These are phyloP conservation scores for Scopus umbretta DNA, from an alignment of 2,113 vertebrate genomes.

Conservation along the genomic window DNA sequence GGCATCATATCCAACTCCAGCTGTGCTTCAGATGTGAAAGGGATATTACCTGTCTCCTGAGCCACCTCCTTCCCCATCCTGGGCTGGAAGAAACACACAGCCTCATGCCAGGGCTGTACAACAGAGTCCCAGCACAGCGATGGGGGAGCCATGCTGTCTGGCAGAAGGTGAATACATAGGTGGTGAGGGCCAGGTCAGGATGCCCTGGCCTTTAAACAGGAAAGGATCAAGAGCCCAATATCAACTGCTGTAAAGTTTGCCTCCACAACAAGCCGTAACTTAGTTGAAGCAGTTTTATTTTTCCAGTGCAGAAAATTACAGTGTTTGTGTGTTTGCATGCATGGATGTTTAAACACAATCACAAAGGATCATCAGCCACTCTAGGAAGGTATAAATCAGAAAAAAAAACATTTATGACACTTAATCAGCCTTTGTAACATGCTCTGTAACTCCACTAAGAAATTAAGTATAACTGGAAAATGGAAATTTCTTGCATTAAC, in stretches of 20 bases:
- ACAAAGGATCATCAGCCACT: background rate
- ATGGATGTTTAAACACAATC: background rate
- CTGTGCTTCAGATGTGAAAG: background rate
- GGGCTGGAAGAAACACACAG: background rate
- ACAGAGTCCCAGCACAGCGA: background rate
- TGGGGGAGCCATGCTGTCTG: rapidly evolving
- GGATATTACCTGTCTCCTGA: background rate
- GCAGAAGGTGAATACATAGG: background rate
- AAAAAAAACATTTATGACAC: background rate
- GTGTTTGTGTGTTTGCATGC: background rate
- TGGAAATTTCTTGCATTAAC: background rate
- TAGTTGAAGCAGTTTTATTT: background rate
- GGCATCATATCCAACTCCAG: background rate
- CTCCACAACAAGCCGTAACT: background rate
- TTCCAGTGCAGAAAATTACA: background rate
- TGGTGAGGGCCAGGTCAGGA: background rate
- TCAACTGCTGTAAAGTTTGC: background rate
- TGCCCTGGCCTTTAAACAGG: background rate
- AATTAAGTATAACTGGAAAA: background rate
- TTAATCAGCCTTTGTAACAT: background rate
- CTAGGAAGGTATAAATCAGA: background rate
- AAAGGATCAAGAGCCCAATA: background rate
- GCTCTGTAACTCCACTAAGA: background rate
- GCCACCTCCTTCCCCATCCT: rapidly evolving
- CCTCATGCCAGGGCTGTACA: too few species aligned